Percentiles rank a stretch among this genome's conserved stretches.
phyloP scores from a whole-genome alignment of 2,113 vertebrate genomes.

The Eolophus roseicapilla region DNA sequence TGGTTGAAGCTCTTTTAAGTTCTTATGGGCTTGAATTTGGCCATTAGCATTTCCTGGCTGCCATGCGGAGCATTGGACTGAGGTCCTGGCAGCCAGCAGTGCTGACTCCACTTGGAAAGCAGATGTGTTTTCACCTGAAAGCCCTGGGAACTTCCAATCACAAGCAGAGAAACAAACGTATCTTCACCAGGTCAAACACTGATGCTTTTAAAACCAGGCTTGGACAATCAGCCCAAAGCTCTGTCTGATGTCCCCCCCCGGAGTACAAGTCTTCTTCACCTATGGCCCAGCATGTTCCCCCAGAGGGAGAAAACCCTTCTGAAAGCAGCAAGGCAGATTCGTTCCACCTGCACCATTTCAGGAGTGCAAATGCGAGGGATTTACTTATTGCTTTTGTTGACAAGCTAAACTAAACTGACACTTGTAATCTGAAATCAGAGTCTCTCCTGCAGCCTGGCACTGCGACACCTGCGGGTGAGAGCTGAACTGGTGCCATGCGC shows the following conservation, averaged over 20 bases:
- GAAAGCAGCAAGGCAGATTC: not conserved
- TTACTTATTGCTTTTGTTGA: conserved; percentile 6
- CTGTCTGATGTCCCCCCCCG: not conserved
- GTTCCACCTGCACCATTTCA: not conserved
- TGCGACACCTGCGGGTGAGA: not conserved
- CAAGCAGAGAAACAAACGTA: not conserved
- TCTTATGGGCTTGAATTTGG: not conserved
- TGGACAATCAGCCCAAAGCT: not conserved
- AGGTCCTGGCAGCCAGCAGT: not conserved
- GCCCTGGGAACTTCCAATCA: not conserved
- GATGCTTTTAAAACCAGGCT: not conserved
- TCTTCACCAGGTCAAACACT: not conserved
- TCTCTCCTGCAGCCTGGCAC: not conserved
- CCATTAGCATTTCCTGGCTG: not conserved
- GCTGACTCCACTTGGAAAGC: not conserved
- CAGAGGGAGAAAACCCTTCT: not conserved
- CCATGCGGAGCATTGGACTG: not conserved
- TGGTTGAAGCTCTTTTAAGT: not conserved
- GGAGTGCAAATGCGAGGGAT: not conserved
- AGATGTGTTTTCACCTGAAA: not conserved
- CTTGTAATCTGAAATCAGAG: not conserved
- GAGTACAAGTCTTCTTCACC: not conserved
- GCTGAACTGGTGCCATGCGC: not conserved
- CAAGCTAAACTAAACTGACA: conserved; percentile 2
- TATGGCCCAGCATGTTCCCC: not conserved